Percentiles rank a stretch among this genome's conserved stretches.
Conservation (phyloP, 2,797 vertebrate genomes). For the Harpagifer antarcticus region DNA sequence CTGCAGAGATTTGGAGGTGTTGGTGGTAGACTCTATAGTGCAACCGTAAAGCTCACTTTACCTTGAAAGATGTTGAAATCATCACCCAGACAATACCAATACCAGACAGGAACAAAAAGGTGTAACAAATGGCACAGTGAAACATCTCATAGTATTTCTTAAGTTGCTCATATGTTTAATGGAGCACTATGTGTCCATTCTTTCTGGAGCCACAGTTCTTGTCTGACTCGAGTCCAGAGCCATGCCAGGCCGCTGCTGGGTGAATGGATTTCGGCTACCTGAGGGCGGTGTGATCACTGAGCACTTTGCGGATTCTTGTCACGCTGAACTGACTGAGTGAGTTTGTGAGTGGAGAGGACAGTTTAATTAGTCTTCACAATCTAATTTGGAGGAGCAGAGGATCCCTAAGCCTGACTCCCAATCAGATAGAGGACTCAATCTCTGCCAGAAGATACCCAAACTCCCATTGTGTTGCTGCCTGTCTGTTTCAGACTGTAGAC, state of each 20-base stretch:
- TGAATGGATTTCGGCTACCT: slow-evolving; percentile 24
- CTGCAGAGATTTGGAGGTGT: too few species aligned
- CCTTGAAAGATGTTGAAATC: too few species aligned
- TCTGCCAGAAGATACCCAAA: slow-evolving; percentile 13
- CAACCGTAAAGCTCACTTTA: too few species aligned
- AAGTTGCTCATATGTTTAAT: too few species aligned
- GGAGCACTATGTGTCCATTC: too few species aligned
- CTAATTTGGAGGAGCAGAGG: slow-evolving; percentile 26
- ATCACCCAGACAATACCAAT: too few species aligned
- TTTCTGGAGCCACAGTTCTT: too few species aligned
- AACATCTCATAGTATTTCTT: too few species aligned
- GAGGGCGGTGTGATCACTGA: slow-evolving; percentile 2
- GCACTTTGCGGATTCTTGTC: slow-evolving; percentile 50
- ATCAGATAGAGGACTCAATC: slow-evolving; percentile 3
- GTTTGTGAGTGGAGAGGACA: slow-evolving; percentile 44
- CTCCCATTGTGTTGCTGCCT: background rate
- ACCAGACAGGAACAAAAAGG: too few species aligned
- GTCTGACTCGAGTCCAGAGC: slow-evolving; percentile 6
- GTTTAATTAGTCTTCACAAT: slow-evolving; percentile 61
- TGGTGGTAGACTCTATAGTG: too few species aligned
- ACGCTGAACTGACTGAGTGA: slow-evolving; percentile 32
- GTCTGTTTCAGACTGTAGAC: slow-evolving; percentile 16
- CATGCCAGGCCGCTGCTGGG: slow-evolving; percentile 9
- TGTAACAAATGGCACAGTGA: too few species aligned
- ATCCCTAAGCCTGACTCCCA: slow-evolving; percentile 29